Conservation (phyloP, 2,797 vertebrate genomes). For the Enteromius argenteus region DNA sequence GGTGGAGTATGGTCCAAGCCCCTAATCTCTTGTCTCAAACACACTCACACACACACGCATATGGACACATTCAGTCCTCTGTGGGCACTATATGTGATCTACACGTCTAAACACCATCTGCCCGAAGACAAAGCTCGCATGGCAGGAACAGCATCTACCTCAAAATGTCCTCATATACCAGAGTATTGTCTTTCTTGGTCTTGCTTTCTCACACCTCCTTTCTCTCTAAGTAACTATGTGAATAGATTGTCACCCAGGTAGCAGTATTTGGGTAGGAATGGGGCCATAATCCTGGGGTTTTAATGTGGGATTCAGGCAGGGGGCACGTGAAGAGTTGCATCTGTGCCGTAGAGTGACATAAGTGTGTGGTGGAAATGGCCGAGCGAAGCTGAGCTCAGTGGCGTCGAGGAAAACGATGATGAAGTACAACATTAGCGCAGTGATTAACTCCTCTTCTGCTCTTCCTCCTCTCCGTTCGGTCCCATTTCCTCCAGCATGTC, state of each 20-base stretch:
- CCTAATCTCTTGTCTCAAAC: conserved; percentile 29
- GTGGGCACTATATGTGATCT: conserved; percentile 50
- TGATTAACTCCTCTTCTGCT: conserved; percentile 84
- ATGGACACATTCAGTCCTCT: conserved; percentile 39
- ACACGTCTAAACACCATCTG: conserved; percentile 61
- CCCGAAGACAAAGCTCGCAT: conserved; percentile 49
- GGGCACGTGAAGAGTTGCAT: conserved; percentile 31
- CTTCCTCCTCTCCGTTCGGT: conserved; percentile 79
- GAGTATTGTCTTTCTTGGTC: conserved; percentile 2
- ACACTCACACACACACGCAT: conserved; percentile 28
- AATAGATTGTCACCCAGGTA: conserved; percentile 36
- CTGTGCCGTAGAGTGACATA: conserved; percentile 38
- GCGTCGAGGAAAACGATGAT: conserved; percentile 79
- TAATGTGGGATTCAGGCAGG: conserved; percentile 21
- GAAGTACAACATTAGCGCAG: conserved; percentile 82
- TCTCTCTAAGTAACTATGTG: conserved; percentile 36
- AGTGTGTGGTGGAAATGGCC: conserved; percentile 67
- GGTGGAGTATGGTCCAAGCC: conserved; percentile 48
- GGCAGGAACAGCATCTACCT: conserved; percentile 45
- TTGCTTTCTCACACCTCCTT: conserved; percentile 8
- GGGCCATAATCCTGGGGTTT: conserved; percentile 31
- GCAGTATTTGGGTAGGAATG: conserved; percentile 27
- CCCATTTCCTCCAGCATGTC: conserved; percentile 80
- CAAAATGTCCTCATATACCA: conserved; percentile 45
- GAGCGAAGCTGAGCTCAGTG: conserved; percentile 58